Evolutionary conservation across 2,888 invertebrate species (phyloP), one percentile per base, ranked within the genome.

Genomic region (Eilema depressum): DNA sequence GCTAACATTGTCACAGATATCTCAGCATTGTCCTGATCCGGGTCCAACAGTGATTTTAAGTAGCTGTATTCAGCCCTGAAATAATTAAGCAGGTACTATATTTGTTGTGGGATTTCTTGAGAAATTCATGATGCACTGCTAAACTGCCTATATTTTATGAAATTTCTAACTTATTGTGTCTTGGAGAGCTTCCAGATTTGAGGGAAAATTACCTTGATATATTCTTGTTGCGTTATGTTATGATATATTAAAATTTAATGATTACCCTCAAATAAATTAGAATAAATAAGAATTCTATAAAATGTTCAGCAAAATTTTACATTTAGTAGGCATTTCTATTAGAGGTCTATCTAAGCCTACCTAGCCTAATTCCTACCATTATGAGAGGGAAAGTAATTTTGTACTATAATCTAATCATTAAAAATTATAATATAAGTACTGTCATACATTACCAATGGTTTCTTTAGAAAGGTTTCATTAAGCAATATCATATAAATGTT

Each of bases 31-130:
- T 76, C 87, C 33, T 92, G 88, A 3, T 93, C 90, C 0, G 95
- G 95, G 76, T 95, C 95, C 76, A 95, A 79, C 5, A 95, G 82
- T 10, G 91, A 89, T 76, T 89, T 93, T n/a, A 95, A 82, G 75
- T 85, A 88, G 73, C 86, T 90, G 78, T 88, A 93, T 80, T 95
- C 94, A 78, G 90, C 81, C 77, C 95, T 95, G 81, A 12, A 81
- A 86, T 63, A 17, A 26, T 20, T 17, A 63, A 37, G 30, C 7
- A 30, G 3, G 30, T 30, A 30, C 30, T 30, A 33, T 8, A 33
- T 33, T 41, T 41, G 17, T 41, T 14, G 5, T 41, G 4, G 17
- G 3, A 41, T 17, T 41, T 17, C 5, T 41, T 41, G 41, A 41
- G 41, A 5, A 3, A 14, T 37, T 41, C 2, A 41, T 41, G 41